Conservation (phyloP, 2,888 invertebrate species). For the Aleiodes alternator region DNA sequence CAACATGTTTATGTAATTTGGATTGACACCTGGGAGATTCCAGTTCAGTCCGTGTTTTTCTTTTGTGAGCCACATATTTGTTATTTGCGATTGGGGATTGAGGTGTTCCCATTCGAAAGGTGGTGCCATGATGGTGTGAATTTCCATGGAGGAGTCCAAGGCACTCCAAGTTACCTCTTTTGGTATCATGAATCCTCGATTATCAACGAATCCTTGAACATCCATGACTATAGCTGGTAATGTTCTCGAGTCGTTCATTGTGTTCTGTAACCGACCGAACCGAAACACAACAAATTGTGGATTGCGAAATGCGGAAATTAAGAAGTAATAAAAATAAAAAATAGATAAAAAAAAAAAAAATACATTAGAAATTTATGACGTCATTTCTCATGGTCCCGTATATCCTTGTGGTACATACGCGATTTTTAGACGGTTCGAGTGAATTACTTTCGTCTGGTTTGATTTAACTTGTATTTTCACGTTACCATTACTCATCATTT, state of each 20-base stretch:
- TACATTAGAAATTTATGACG: no score
- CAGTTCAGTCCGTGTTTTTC: no score
- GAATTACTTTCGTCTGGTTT: background rate
- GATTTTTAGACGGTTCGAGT: conserved; percentile 1
- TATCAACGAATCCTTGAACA: background rate
- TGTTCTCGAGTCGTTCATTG: no score
- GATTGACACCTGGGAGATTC: no score
- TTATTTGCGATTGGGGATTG: background rate
- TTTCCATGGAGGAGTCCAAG: background rate
- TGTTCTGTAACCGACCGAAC: no score
- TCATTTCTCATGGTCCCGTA: no score
- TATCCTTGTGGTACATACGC: conserved; percentile 33
- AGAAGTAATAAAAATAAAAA: no score
- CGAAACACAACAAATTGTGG: no score
- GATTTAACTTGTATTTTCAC: background rate
- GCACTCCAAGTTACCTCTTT: background rate
- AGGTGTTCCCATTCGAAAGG: background rate
- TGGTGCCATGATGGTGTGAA: background rate
- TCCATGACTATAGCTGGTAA: background rate
- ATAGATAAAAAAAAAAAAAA: no score
- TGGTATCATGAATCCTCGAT: background rate
- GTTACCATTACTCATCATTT: background rate
- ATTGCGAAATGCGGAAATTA: background rate
- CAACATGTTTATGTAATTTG: no score
- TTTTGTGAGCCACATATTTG: background rate